phyloP scores from a whole-genome alignment of 2,797 vertebrate species.

The Epinephelus malabaricus region DNA sequence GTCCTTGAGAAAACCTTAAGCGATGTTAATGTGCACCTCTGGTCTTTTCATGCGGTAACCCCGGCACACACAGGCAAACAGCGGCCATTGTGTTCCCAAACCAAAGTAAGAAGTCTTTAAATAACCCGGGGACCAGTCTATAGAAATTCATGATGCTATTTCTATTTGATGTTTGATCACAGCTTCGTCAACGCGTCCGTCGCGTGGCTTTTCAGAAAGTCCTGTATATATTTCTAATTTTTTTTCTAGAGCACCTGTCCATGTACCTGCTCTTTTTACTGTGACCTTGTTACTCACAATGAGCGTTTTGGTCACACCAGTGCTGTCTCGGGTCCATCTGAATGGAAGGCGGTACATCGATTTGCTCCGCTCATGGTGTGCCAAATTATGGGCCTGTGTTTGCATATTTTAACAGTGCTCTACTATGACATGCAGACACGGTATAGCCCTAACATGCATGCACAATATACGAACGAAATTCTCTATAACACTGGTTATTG shows the following conservation, averaged over 20 bases:
- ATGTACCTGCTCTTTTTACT: slow-evolving; percentile 66
- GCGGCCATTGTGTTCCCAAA: slow-evolving; percentile 82
- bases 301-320: slow-evolving; percentile 73
- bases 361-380: slow-evolving; percentile 82
- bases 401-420: slow-evolving; percentile 49
- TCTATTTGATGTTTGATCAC: slow-evolving; percentile 86
- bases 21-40: slow-evolving; percentile 90
- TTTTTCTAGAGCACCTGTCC: slow-evolving; percentile 65
- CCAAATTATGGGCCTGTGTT: slow-evolving; percentile 45
- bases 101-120: slow-evolving; percentile 85
- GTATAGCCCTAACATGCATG: not conserved
- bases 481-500: not conserved
- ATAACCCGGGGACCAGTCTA: slow-evolving; percentile 83
- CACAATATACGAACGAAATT: not conserved
- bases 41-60: slow-evolving; percentile 85
- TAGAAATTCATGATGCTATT: slow-evolving; percentile 88
- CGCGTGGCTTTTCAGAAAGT: slow-evolving; percentile 81
- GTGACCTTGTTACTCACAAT: slow-evolving; percentile 54
- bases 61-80: slow-evolving; percentile 85
- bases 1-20: slow-evolving; percentile 87
- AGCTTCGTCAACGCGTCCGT: slow-evolving; percentile 75
- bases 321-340: slow-evolving; percentile 52
- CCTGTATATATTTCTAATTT: slow-evolving; percentile 60
- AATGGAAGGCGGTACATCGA: slow-evolving; percentile 86
- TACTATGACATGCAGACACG: not conserved